Evolutionary conservation across 2,797 vertebrate genomes (phyloP).

Genomic region (Salarias fasciatus): DNA sequence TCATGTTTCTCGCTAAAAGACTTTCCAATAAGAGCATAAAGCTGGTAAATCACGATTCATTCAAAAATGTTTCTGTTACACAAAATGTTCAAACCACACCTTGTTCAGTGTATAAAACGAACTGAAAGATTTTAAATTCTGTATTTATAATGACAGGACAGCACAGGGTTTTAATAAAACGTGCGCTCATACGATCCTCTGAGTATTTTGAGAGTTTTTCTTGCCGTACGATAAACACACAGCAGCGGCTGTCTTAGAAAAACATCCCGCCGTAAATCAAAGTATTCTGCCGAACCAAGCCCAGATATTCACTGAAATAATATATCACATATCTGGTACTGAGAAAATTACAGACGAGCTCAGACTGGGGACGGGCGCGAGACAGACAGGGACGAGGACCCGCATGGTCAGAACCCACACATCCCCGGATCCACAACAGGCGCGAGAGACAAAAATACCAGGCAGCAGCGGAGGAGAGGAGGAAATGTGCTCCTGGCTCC

Average conservation of each 20-base stretch:
- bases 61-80: no score
- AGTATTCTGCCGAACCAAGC: constrained; percentile 50
- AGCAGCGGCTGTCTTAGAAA: constrained; percentile 51
- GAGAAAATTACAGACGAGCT: constrained; percentile 80
- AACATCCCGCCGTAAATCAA: constrained; percentile 63
- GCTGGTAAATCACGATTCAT: constrained; percentile 13
- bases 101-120: no score
- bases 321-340: constrained; percentile 74
- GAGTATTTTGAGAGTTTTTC: constrained; percentile 24
- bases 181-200: no score
- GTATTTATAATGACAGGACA: neutral
- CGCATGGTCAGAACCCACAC: constrained; percentile 71
- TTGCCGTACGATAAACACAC: constrained; percentile 19
- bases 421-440: constrained; percentile 50
- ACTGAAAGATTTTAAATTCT: neutral
- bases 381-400: constrained; percentile 70
- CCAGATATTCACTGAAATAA: constrained; percentile 74
- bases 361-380: constrained; percentile 57
- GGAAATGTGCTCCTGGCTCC: constrained; percentile 53
- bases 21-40: constrained; percentile 26
- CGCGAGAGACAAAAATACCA: constrained; percentile 59
- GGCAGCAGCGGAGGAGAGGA: constrained; percentile 33
- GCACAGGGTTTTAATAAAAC: no score
- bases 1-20: constrained; percentile 41
- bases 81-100: no score